Conservation (phyloP, 1,140 invertebrate genomes). For the Aphis gossypii region DNA sequence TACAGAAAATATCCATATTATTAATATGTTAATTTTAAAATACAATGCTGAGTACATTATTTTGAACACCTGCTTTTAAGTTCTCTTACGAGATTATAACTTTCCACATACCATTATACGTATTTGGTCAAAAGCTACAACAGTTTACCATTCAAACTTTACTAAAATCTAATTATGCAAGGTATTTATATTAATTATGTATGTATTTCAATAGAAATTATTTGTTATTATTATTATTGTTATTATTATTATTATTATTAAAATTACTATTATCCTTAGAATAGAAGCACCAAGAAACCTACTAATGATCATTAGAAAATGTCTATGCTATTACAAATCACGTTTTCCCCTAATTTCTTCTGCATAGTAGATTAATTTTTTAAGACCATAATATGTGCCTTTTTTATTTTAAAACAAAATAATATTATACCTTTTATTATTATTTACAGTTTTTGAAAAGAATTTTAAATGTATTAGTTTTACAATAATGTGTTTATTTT, state of each 20-base stretch:
- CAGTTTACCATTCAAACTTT: neutral
- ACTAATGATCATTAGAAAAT: neutral
- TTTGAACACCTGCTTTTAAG: neutral
- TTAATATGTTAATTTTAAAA: slow-evolving; percentile 19
- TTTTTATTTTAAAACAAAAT: too few relatives aligned
- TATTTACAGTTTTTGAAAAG: too few relatives aligned
- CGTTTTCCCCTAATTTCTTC: neutral
- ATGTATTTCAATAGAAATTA: neutral
- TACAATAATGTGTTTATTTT: too few relatives aligned
- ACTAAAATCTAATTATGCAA: neutral
- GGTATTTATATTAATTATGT: neutral
- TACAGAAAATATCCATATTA: neutral
- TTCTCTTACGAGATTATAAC: neutral
- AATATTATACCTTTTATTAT: too few relatives aligned
- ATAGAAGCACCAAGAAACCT: neutral
- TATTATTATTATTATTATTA: too few relatives aligned
- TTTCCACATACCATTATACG: slow-evolving; percentile 20
- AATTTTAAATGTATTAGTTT: too few relatives aligned
- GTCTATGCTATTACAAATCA: neutral
- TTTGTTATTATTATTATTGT: neutral
- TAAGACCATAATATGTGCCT: neutral
- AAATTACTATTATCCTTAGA: neutral
- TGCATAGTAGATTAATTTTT: neutral
- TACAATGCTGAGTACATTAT: neutral
- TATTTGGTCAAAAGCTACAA: neutral